These are phyloP conservation scores for Formica aserva DNA, from an alignment of 2,888 invertebrate species.

Conservation along the genomic window DNA sequence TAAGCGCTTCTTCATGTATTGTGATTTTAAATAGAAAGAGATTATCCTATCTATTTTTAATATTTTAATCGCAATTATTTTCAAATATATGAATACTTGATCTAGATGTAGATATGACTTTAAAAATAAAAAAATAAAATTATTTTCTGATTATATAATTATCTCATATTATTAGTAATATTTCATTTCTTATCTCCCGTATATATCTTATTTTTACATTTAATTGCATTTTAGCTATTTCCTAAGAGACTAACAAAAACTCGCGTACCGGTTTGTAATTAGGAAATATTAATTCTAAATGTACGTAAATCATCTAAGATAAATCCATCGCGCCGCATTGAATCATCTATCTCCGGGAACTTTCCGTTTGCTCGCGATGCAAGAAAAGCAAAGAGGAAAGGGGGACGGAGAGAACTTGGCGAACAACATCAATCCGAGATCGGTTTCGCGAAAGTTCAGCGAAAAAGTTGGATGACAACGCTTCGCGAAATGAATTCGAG, in stretches of 20 bases:
- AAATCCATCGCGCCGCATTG: slow-evolving; percentile 17
- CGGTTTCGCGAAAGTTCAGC: slow-evolving; percentile 29
- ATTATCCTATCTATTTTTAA: not conserved
- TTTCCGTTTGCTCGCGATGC: slow-evolving; percentile 37
- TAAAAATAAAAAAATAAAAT: not conserved
- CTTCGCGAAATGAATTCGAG: slow-evolving; percentile 52
- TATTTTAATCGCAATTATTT: not conserved
- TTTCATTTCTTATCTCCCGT: not conserved
- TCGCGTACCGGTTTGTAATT: not conserved
- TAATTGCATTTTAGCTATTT: not conserved
- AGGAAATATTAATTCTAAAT: slow-evolving; percentile 27
- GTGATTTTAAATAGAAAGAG: not conserved
- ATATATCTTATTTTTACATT: not conserved
- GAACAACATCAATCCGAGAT: slow-evolving; percentile 47
- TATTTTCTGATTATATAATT: not conserved
- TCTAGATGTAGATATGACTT: not conserved
- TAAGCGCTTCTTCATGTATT: not conserved
- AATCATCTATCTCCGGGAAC: slow-evolving; percentile 37
- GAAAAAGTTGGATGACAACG: slow-evolving; percentile 46
- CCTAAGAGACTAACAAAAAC: not conserved
- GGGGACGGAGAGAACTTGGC: not conserved
- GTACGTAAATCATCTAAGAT: slow-evolving; percentile 31
- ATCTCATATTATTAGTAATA: not conserved
- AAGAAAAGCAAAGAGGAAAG: slow-evolving; percentile 33
- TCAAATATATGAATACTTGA: not conserved